phyloP scores from a whole-genome alignment of 2,888 invertebrate species.

The Pollenia griseotomentosa region DNA sequence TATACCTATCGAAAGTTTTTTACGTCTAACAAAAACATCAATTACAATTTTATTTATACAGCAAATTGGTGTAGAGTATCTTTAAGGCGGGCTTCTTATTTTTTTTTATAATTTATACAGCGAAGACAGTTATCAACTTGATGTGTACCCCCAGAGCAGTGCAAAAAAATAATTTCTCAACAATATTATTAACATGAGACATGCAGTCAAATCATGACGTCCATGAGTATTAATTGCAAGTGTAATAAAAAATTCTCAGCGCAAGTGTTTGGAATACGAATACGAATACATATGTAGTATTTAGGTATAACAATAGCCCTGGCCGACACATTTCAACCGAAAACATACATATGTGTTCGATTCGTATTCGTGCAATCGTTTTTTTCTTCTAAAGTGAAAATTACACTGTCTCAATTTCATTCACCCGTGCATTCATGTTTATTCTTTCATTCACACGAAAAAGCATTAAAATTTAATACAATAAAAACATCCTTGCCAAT shows the following conservation, averaged over 20 bases:
- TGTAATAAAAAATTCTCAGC: background rate
- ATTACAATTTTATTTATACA: too few species aligned
- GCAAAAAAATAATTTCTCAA: constrained; percentile 25
- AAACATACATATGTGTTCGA: background rate
- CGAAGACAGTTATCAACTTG: too few species aligned
- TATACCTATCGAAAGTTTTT: too few species aligned
- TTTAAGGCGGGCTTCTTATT: too few species aligned
- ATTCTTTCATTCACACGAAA: constrained; percentile 48
- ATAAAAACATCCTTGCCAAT: constrained; percentile 43
- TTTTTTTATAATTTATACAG: too few species aligned
- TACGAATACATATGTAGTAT: background rate
- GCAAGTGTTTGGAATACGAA: background rate
- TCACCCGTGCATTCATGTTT: constrained; percentile 34
- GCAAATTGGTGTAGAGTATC: too few species aligned
- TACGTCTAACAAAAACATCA: too few species aligned
- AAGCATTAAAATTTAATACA: background rate
- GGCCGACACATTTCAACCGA: constrained; percentile 11
- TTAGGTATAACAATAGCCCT: background rate
- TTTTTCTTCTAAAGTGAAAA: constrained; percentile 9
- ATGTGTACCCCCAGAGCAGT: background rate
- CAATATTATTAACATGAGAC: constrained; percentile 27
- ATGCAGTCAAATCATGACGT: constrained; percentile 31
- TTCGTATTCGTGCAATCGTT: background rate
- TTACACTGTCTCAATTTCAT: constrained; percentile 44
- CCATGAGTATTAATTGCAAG: constrained; percentile 18